Evolutionary conservation across 2,888 invertebrate genomes (phyloP), one percentile per base, ranked within the genome.

Genomic region (Thyatira batis): DNA sequence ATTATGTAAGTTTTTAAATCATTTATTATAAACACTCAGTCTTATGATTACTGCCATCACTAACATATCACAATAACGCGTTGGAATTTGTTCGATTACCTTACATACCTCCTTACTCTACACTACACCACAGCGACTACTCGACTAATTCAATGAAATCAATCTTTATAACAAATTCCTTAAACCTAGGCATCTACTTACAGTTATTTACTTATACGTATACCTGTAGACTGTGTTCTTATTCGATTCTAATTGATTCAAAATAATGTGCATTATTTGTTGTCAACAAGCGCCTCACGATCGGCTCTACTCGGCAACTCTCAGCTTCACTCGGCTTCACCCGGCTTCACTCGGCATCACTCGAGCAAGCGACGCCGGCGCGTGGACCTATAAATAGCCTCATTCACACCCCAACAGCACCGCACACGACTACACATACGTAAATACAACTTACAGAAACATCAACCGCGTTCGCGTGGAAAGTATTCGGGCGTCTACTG

Each of bases 1-100:
- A 6, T 23, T 23, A 23, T 23, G 23, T 23, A n/a, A n/a, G n/a
- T 6, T 23, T 21, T 5, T 23, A 11, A 10, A 25, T 30, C 50
- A 61, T 48, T 45, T 44, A 48, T 45, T 60, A 59, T 60, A 60
- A 65, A 67, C 66, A 67, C 55, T 80, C 80, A 80, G 80, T 80
- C 80, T 80, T 77, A 65, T 67, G 45, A 56, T 65, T 60, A 50
- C 58, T 62, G 65, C 57, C 55, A 56, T 53, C 50, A 49, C 61
- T 45, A 53, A 20, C 45, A 39, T 39, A 39, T 39, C 33, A 39
- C 33, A 39, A 39, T 39, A 17, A 17, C 33, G 13, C 17, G 13
- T 33, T 11, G 30, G 30, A 33, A 39, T 39, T 17, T 39, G 17
- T 39, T 17, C 5, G 17, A 2, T 17, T 13, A 39, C 8, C 10